Conservation (phyloP, 2,797 vertebrate species). For the Onychomys arenicola region DNA sequence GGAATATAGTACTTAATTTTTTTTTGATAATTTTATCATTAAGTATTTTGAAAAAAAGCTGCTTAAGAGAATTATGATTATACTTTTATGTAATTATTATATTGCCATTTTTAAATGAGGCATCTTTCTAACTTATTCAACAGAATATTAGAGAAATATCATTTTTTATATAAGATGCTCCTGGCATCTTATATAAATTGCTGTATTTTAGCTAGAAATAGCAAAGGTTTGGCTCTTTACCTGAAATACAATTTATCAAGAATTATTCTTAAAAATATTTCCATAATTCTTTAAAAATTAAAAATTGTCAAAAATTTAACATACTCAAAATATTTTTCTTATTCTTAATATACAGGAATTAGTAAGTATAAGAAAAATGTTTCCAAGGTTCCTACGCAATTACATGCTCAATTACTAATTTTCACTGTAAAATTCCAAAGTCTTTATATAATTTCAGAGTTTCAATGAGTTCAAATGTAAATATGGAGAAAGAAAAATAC, state of each 20-base stretch:
- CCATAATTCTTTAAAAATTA: neutral
- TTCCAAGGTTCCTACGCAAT: neutral
- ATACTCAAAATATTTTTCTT: neutral
- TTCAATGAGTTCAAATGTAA: slow-evolving; percentile 58
- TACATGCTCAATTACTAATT: neutral
- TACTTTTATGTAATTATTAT: neutral
- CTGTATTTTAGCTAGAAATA: neutral
- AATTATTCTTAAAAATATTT: slow-evolving; percentile 5
- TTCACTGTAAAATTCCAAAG: slow-evolving; percentile 9
- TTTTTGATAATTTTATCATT: slow-evolving; percentile 17
- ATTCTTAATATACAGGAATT: neutral
- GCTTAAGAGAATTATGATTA: neutral
- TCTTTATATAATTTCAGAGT: slow-evolving; percentile 1
- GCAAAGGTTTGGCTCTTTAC: neutral
- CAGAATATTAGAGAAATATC: neutral
- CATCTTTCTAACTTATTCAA: neutral
- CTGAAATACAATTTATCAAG: neutral
- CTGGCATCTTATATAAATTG: neutral
- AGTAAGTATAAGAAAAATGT: neutral
- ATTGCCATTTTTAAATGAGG: neutral
- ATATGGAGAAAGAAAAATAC: slow-evolving; percentile 50
- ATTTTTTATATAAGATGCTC: neutral
- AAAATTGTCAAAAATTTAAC: slow-evolving; percentile 12
- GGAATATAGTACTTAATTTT: neutral
- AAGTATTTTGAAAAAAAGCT: neutral